These are phyloP conservation scores for Pelochelys cantorii DNA, from an alignment of 2,797 vertebrate species.

Conservation along the genomic window DNA sequence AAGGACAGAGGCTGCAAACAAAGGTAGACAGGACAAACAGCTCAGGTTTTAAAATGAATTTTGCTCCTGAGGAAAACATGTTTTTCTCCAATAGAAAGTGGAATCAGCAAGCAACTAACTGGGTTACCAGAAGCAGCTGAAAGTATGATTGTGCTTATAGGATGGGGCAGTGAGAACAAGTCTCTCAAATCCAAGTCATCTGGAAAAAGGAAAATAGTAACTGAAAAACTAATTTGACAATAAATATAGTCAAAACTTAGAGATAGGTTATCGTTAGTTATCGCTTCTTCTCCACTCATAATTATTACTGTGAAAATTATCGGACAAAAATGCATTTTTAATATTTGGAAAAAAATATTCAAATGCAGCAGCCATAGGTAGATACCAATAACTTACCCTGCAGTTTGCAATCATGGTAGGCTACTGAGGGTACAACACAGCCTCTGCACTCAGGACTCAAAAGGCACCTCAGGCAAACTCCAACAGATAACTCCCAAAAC, in stretches of 20 bases:
- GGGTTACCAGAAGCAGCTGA: background rate
- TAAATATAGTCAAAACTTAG: background rate
- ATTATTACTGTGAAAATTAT: background rate
- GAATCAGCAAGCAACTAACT: background rate
- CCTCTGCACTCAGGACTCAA: background rate
- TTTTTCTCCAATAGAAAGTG: background rate
- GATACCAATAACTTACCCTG: background rate
- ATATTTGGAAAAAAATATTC: background rate
- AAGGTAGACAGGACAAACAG: background rate
- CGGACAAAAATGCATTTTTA: background rate
- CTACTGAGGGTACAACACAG: background rate
- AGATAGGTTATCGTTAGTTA: background rate
- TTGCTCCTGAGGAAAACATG: background rate
- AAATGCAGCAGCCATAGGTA: background rate
- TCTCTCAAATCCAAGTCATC: background rate
- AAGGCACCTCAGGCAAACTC: background rate
- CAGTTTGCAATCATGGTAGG: background rate
- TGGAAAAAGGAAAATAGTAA: background rate
- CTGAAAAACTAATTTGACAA: background rate
- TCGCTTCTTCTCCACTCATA: background rate
- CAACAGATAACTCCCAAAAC: background rate
- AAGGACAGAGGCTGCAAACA: background rate
- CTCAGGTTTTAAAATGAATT: background rate
- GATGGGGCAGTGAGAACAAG: background rate
- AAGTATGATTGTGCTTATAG: background rate